phyloP scores from a whole-genome alignment of 2,888 invertebrate species.

The Fragum whitleyi region DNA sequence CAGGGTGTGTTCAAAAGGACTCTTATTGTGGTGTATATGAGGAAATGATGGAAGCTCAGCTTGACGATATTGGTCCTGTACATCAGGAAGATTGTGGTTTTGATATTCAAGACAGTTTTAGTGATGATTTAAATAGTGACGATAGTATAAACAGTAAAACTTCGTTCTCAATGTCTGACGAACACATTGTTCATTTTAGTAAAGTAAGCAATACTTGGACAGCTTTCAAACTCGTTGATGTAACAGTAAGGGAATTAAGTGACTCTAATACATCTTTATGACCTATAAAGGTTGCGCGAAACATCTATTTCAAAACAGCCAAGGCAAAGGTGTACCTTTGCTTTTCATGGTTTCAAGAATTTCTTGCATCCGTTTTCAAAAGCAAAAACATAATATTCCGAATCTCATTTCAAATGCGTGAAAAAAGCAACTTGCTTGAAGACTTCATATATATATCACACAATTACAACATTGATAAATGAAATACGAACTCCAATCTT shows the following conservation, averaged over 20 bases:
- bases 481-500: too few relatives aligned
- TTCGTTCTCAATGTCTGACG: constrained; percentile 42
- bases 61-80: constrained; percentile 45
- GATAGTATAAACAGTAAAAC: constrained; percentile 17
- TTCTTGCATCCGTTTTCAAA: too few relatives aligned
- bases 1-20: constrained; percentile 17
- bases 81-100: constrained; percentile 21
- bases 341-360: too few relatives aligned
- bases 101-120: constrained; percentile 34
- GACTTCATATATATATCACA: too few relatives aligned
- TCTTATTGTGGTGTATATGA: constrained; percentile 63
- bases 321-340: too few relatives aligned
- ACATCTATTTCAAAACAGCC: not conserved
- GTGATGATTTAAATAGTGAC: constrained; percentile 27
- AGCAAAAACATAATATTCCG: too few relatives aligned
- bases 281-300: not conserved
- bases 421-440: too few relatives aligned
- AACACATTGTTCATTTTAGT: constrained; percentile 38
- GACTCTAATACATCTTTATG: constrained; percentile 37
- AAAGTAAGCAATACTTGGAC: constrained; percentile 40
- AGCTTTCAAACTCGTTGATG: constrained; percentile 21
- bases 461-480: too few relatives aligned
- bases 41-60: constrained; percentile 59
- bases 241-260: constrained; percentile 41
- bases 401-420: too few relatives aligned